Conservation (phyloP, 2,113 vertebrate species). For the Lepidothrix coronata region DNA sequence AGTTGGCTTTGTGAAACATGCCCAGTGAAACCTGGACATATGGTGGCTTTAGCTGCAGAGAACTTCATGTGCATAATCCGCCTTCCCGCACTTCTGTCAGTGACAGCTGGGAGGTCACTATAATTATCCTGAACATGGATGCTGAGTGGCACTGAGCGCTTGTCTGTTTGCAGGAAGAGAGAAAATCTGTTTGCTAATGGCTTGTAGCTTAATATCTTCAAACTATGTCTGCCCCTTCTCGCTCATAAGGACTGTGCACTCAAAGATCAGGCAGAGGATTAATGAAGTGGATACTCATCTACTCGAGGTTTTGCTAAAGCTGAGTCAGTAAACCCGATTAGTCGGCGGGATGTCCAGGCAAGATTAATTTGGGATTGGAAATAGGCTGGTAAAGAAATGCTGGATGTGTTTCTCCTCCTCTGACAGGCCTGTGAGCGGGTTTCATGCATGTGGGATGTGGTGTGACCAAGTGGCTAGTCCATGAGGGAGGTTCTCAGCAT, state of each 20-base stretch:
- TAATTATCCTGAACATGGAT: slow-evolving; percentile 29
- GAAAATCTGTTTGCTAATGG: not conserved
- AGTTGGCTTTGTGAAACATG: slow-evolving; percentile 12
- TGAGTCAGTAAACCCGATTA: not conserved
- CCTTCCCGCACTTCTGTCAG: not conserved
- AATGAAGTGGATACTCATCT: not conserved
- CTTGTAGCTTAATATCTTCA: not conserved
- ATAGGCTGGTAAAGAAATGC: not conserved
- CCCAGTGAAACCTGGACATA: slow-evolving; percentile 31
- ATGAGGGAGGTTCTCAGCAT: not conserved
- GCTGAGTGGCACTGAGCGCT: not conserved
- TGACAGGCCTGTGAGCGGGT: not conserved
- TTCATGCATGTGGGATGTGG: rapidly evolving
- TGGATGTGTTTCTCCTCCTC: not conserved
- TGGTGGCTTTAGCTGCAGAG: slow-evolving; percentile 25
- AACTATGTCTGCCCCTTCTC: not conserved
- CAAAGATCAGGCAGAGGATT: not conserved
- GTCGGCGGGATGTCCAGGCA: not conserved
- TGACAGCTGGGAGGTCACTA: slow-evolving; percentile 49
- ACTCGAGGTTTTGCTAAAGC: not conserved
- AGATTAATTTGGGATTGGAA: not conserved
- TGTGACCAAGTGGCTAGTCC: not conserved
- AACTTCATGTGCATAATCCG: slow-evolving; percentile 18
- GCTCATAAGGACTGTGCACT: not conserved
- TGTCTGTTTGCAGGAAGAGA: not conserved